Evolutionary conservation across 2,797 vertebrate genomes (phyloP), one percentile per base, ranked within the genome.

Genomic region (Pagetopsis macropterus): DNA sequence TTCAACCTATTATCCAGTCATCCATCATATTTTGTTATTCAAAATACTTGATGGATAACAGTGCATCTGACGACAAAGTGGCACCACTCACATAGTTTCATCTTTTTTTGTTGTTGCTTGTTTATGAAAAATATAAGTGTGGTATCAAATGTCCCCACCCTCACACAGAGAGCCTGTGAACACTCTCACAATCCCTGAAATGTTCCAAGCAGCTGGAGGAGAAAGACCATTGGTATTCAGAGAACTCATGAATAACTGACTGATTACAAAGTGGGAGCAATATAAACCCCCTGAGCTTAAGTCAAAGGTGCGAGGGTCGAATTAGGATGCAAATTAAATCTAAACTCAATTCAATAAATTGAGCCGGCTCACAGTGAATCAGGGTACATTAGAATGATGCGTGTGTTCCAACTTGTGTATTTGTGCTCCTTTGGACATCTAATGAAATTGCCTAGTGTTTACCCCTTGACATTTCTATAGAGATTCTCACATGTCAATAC

Each of bases 281-380:
- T 76, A 82, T 78, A 81, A 76, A 61, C 44, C 37, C 43, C 21
- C 14, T 27, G 55, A 73, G 72, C 57, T 73, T 80, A n/a, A 52
- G 65, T 65, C 78, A 51, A 70, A 72, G 72, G 70, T 82, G 60
- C 49, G 54, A 14, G 55, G 83, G 79, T 87, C 81, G 77, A 81
- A 89, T 87, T 84, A 77, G 70, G 68, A 87, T 84, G 87, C 83
- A 86, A 88, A 89, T 87, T 69, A 72, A 88, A 88, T 65, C 56
- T 65, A 77, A 79, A 82, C 70, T 73, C 59, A 65, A 65, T 84
- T 87, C 81, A 67, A 80, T 84, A 85, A 66, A 79, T 82, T 75
- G 65, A 84, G 75, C 17, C 33, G 6, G 2, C 56, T 75, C 75
- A 86, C 69, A 70, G 73, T 69, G 66, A 52, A 82, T 85, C 73